Percentiles rank a stretch among this genome's conserved stretches.
Conservation (phyloP, 2,797 vertebrate species). For the Myotis pilosus region DNA sequence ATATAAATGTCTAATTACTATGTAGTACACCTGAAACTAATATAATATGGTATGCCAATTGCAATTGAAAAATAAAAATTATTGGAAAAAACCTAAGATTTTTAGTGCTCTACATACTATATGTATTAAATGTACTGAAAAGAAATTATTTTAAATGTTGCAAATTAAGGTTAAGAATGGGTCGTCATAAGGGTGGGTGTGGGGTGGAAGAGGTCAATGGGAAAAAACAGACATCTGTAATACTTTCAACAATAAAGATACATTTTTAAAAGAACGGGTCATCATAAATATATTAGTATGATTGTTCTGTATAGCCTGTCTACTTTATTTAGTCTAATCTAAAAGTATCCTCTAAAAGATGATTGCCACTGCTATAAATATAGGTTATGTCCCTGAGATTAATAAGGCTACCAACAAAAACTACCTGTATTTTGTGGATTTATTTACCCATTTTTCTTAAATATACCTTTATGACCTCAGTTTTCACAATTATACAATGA, state of each 20-base stretch:
- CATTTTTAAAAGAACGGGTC: neutral
- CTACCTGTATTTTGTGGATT: neutral
- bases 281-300: constrained; percentile 4
- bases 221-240: too few species aligned
- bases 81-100: neutral
- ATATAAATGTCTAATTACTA: neutral
- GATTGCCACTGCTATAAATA: neutral
- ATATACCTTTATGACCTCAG: neutral
- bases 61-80: neutral
- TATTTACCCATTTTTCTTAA: constrained; percentile 7
- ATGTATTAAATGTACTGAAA: neutral
- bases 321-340: constrained; percentile 26
- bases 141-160: constrained; percentile 13
- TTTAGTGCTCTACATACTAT: neutral
- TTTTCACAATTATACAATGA: constrained; percentile 15
- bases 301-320: neutral
- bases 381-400: neutral
- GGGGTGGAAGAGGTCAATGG: too few species aligned
- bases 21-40: neutral
- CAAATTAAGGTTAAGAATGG: constrained; percentile 18
- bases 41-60: neutral
- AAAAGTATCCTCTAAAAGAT: neutral
- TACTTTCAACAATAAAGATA: too few species aligned
- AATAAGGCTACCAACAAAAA: neutral
- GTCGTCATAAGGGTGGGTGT: neutral